phyloP scores from a whole-genome alignment of 1,140 invertebrate genomes.

The Metaphire vulgaris region DNA sequence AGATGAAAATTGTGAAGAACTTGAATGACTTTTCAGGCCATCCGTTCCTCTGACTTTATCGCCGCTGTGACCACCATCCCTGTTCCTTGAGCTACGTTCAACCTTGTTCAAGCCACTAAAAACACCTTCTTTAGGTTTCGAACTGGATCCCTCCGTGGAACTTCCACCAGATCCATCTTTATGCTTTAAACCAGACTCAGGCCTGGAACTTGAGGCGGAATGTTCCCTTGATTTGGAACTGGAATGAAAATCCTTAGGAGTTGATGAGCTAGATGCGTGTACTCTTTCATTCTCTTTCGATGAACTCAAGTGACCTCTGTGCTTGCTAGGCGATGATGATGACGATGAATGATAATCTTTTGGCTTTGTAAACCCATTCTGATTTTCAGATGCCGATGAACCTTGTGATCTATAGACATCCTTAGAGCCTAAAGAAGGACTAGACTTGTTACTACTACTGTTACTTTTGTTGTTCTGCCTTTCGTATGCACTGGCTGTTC shows the following conservation, averaged over 20 bases:
- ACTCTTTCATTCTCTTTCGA: not conserved
- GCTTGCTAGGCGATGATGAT: not conserved
- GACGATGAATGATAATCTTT: not conserved
- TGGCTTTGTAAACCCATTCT: not conserved
- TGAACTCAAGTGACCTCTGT: not conserved
- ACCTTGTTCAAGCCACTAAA: not conserved
- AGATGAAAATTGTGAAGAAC: not conserved
- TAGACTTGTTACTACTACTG: not conserved
- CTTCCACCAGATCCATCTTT: not conserved
- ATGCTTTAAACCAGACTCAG: not conserved
- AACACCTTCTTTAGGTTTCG: not conserved
- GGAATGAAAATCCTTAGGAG: not conserved
- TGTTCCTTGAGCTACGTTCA: not conserved
- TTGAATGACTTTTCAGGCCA: not conserved
- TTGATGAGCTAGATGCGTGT: not conserved
- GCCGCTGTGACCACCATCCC: no score
- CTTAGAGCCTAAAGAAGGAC: not conserved
- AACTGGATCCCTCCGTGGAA: not conserved
- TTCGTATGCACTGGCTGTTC: not conserved
- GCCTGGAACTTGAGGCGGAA: not conserved
- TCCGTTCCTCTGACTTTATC: not conserved
- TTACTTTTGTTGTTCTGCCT: not conserved
- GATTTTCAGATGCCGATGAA: not conserved
- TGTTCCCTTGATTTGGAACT: not conserved
- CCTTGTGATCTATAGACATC: not conserved